These are phyloP conservation scores for Xylocampa areola DNA, from an alignment of 2,888 invertebrate genomes.

Conservation along the genomic window DNA sequence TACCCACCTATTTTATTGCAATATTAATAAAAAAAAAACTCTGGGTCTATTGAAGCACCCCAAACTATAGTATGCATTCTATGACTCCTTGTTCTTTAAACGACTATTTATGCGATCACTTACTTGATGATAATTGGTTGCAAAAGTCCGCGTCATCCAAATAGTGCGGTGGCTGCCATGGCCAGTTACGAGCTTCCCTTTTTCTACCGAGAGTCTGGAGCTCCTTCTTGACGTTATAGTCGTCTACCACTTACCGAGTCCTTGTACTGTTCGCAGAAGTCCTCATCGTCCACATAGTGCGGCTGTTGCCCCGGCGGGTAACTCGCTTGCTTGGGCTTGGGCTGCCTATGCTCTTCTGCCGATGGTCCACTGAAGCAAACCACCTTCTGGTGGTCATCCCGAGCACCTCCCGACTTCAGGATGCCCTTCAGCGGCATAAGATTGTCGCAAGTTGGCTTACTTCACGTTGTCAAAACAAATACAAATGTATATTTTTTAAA, in stretches of 20 bases:
- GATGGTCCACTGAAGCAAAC: conserved; percentile 86
- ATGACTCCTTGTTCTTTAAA: no score
- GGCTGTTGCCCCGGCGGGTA: conserved; percentile 78
- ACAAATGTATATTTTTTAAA: conserved; percentile 1
- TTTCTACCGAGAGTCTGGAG: no score
- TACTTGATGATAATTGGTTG: no score
- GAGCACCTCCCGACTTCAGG: conserved; percentile 78
- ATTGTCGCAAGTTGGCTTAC: conserved; percentile 78
- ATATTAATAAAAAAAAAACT: no score
- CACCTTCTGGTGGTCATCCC: conserved; percentile 85
- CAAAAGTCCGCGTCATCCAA: conserved; percentile 78
- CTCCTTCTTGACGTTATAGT: conserved; percentile 33
- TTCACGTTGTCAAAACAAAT: conserved; percentile 49
- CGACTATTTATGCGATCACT: no score
- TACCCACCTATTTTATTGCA: no score
- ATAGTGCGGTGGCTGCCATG: conserved; percentile 77
- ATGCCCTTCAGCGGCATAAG: conserved; percentile 82
- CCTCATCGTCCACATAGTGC: conserved; percentile 73
- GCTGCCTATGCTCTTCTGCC: conserved; percentile 71
- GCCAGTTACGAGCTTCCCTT: conserved; percentile 63
- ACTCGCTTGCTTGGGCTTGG: conserved; percentile 27
- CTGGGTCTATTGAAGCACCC: no score
- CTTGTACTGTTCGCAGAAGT: conserved; percentile 77
- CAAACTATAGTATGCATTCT: no score
- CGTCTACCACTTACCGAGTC: conserved; percentile 65